A percentile compares a stretch with the other conserved stretches of the same genome.
Conservation (phyloP, 2,113 vertebrate genomes). For the Parus major region DNA sequence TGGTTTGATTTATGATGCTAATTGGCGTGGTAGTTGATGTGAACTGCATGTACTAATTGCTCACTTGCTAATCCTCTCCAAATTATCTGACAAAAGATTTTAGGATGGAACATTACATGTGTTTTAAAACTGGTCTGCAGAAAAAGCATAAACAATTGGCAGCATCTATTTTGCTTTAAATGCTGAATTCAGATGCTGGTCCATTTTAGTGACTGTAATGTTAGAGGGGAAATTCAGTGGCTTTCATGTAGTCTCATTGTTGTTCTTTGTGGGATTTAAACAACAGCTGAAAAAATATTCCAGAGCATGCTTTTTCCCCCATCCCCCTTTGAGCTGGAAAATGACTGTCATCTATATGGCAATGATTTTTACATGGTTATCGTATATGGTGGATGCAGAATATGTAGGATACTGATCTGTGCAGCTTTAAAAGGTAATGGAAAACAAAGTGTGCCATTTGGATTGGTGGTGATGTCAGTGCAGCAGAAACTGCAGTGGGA, state of each 20-base stretch:
- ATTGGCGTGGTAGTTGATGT: not conserved
- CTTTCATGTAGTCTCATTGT: not conserved
- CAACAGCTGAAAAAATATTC: not conserved
- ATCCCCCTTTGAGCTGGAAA: not conserved
- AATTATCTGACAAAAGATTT: not conserved
- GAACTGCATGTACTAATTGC: constrained; percentile 13
- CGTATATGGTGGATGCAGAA: not conserved
- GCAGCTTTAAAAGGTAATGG: not conserved
- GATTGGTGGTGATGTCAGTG: not conserved
- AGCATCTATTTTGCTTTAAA: not conserved
- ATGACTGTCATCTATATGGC: not conserved
- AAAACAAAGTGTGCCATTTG: not conserved
- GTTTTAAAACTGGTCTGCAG: not conserved
- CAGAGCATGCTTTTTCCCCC: too few relatives aligned
- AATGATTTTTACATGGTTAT: not conserved
- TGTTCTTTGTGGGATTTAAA: not conserved
- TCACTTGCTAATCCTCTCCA: not conserved
- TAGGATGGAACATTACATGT: not conserved
- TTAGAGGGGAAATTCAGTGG: not conserved
- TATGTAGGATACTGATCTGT: not conserved
- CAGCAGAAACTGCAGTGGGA: not conserved
- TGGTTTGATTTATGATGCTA: constrained; percentile 27
- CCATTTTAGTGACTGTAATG: not conserved
- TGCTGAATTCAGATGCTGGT: not conserved
- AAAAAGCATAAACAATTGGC: not conserved